These are phyloP conservation scores for Sitophilus oryzae DNA, from an alignment of 1,140 invertebrate species.

Conservation along the genomic window DNA sequence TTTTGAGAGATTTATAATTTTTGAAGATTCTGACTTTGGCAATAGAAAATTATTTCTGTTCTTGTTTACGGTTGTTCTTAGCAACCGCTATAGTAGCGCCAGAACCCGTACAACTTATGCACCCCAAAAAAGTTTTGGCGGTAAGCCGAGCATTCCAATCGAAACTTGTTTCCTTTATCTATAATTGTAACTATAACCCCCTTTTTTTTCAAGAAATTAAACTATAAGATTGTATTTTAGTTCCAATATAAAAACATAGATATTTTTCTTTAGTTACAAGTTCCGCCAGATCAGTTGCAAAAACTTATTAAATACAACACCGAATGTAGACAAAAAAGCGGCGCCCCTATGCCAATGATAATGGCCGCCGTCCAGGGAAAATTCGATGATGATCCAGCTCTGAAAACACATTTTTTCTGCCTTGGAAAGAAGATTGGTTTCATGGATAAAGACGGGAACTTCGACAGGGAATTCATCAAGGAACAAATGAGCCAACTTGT, in stretches of 20 bases:
- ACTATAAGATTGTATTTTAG: neutral
- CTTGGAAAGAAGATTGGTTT: conserved; percentile 12
- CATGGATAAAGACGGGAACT: conserved; percentile 7
- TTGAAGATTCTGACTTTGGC: too few relatives aligned
- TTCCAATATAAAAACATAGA: neutral
- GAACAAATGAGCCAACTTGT: neutral
- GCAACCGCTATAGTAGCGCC: too few relatives aligned
- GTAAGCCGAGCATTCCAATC: too few relatives aligned
- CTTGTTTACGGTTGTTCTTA: too few relatives aligned
- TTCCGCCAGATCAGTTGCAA: conserved; percentile 3
- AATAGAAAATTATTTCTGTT: too few relatives aligned
- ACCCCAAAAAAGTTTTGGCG: too few relatives aligned
- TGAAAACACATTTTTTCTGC: conserved; percentile 10
- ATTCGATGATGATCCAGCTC: conserved; percentile 1
- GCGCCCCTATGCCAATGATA: conserved; percentile 1
- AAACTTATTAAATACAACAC: conserved; percentile 4
- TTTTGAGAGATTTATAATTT: too few relatives aligned
- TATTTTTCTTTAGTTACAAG: neutral
- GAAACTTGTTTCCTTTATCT: too few relatives aligned
- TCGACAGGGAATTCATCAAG: conserved; percentile 4
- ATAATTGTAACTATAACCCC: too few relatives aligned
- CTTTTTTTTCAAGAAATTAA: too few relatives aligned
- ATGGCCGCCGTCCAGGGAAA: conserved; percentile 1
- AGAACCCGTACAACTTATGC: too few relatives aligned
- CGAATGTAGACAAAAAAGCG: conserved; percentile 7